Conservation (phyloP, 2,888 invertebrate species). For the Minunthozetes semirufus region DNA sequence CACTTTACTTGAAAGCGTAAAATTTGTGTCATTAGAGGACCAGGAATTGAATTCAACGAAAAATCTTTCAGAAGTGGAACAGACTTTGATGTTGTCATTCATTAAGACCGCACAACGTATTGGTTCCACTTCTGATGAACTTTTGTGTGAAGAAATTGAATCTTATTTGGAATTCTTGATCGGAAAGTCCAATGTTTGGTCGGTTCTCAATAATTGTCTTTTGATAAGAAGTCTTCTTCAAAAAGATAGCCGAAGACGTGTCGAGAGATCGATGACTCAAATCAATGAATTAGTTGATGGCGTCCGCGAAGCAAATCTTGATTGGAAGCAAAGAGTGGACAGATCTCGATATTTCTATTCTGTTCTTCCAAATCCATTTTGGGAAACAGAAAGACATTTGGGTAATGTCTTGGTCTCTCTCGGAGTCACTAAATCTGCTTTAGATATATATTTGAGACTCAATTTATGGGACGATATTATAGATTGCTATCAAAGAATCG, state of each 20-base stretch:
- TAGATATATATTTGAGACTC: slow-evolving; percentile 67
- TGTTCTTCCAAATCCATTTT: slow-evolving; percentile 63
- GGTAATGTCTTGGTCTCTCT: slow-evolving; percentile 70
- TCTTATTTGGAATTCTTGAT: slow-evolving; percentile 65
- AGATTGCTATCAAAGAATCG: slow-evolving; percentile 72
- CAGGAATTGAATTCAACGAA: slow-evolving; percentile 43
- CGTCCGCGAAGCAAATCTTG: slow-evolving; percentile 54
- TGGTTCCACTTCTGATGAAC: slow-evolving; percentile 66
- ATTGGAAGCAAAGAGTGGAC: slow-evolving; percentile 50
- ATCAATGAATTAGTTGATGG: slow-evolving; percentile 60
- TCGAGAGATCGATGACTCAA: slow-evolving; percentile 81
- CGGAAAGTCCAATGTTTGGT: slow-evolving; percentile 64
- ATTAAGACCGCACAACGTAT: slow-evolving; percentile 56
- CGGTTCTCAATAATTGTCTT: slow-evolving; percentile 66
- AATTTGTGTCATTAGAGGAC: slow-evolving; percentile 58
- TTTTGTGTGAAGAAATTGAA: slow-evolving; percentile 69
- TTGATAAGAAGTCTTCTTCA: slow-evolving; percentile 70
- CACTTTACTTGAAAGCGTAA: slow-evolving; percentile 68
- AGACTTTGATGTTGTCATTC: slow-evolving; percentile 68
- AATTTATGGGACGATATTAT: slow-evolving; percentile 89
- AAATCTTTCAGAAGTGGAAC: slow-evolving; percentile 61
- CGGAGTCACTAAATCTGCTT: slow-evolving; percentile 74
- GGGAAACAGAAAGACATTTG: slow-evolving; percentile 68
- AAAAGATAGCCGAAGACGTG: slow-evolving; percentile 65
- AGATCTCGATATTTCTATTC: slow-evolving; percentile 62